Conservation (phyloP, 2,113 vertebrate genomes). For the Phycodurus eques region DNA sequence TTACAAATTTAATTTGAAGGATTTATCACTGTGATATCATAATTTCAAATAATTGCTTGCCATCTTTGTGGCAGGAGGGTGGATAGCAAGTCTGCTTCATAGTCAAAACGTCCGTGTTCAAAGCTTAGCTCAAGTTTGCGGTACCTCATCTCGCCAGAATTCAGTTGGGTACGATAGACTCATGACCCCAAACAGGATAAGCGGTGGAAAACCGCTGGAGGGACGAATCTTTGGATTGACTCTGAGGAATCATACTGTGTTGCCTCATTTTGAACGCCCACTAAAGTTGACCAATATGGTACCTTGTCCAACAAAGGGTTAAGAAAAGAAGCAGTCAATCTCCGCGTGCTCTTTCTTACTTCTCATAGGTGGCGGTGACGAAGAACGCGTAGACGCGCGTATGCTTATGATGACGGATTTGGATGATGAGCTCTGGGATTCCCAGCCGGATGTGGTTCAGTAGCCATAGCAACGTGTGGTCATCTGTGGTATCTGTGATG, state of each 20-base stretch:
- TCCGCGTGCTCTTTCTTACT: slow-evolving; percentile 70
- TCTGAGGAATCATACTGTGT: background rate
- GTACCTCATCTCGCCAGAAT: no score
- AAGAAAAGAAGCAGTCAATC: background rate
- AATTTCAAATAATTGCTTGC: no score
- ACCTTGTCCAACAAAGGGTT: background rate
- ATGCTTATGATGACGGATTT: slow-evolving; percentile 93
- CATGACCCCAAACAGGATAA: background rate
- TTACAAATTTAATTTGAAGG: no score
- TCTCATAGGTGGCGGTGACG: slow-evolving; percentile 93
- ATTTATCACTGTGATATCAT: no score
- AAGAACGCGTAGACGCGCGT: slow-evolving; percentile 92
- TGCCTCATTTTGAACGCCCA: background rate
- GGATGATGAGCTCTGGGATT: slow-evolving; percentile 95
- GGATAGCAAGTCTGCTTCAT: no score
- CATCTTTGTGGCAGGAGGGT: no score
- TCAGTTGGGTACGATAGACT: no score
- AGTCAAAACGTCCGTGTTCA: no score
- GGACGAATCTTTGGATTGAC: background rate
- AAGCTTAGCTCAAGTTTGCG: no score
- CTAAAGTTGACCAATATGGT: background rate
- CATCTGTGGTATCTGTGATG: slow-evolving; percentile 86
- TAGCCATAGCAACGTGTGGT: slow-evolving; percentile 94
- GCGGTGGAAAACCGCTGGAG: background rate
- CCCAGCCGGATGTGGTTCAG: slow-evolving; percentile 95